Conservation (phyloP, 2,888 invertebrate genomes). For the Eupithecia tripunctaria region DNA sequence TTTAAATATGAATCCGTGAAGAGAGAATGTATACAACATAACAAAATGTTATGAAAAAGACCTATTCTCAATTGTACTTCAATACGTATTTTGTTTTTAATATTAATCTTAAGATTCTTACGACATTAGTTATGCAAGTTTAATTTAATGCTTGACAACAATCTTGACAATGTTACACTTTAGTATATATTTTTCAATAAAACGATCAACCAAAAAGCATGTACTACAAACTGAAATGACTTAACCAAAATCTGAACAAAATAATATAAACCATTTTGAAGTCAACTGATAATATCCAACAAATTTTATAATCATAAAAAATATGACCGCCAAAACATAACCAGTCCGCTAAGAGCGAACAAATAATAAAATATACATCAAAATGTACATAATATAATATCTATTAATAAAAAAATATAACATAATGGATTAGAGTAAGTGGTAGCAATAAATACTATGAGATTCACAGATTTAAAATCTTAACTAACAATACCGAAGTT, state of each 20-base stretch:
- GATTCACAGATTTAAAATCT: slow-evolving; percentile 85
- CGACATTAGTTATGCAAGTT: slow-evolving; percentile 68
- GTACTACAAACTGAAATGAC: slow-evolving; percentile 63
- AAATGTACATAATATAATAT: slow-evolving; percentile 84
- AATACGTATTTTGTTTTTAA: slow-evolving; percentile 81
- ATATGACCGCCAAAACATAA: slow-evolving; percentile 80
- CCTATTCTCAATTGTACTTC: slow-evolving; percentile 82
- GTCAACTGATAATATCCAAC: slow-evolving; percentile 80
- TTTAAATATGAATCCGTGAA: slow-evolving; percentile 62
- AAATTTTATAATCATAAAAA: slow-evolving; percentile 80
- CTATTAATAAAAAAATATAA: slow-evolving; percentile 80
- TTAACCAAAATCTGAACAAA: slow-evolving; percentile 69
- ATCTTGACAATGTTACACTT: slow-evolving; percentile 58
- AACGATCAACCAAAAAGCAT: slow-evolving; percentile 60
- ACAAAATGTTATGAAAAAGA: slow-evolving; percentile 65
- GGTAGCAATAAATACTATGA: slow-evolving; percentile 85
- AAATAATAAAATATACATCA: slow-evolving; percentile 84
- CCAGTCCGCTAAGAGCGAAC: slow-evolving; percentile 73
- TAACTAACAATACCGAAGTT: slow-evolving; percentile 83
- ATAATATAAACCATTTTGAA: slow-evolving; percentile 70
- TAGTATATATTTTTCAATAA: slow-evolving; percentile 55
- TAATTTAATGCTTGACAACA: slow-evolving; percentile 60
- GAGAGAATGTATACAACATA: slow-evolving; percentile 68
- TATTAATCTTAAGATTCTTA: slow-evolving; percentile 71
- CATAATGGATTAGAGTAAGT: slow-evolving; percentile 82